Evolutionary conservation across 2,113 vertebrate genomes (phyloP).

Genomic region (Hemiscyllium ocellatum): DNA sequence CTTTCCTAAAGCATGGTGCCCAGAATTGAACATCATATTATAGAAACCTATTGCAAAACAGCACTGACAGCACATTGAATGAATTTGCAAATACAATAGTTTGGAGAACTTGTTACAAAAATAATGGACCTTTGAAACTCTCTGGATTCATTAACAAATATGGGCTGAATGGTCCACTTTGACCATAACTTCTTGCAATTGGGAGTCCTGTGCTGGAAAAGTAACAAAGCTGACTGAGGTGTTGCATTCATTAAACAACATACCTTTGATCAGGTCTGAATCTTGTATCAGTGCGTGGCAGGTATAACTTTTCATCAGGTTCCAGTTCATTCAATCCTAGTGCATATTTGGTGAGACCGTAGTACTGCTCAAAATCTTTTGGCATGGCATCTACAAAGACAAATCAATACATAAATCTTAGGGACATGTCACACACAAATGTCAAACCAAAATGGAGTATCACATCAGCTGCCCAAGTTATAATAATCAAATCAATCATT

Average conservation of each 20-base stretch:
- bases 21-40: background rate
- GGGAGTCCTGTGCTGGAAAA: background rate
- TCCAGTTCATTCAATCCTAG: constrained; percentile 88
- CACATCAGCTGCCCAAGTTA: background rate
- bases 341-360: constrained; percentile 92
- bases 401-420: background rate
- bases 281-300: constrained; percentile 84
- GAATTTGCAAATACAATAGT: background rate
- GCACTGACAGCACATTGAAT: background rate
- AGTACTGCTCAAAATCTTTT: constrained; percentile 78
- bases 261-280: constrained; percentile 93
- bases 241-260: background rate
- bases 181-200: background rate
- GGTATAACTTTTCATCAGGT: constrained; percentile 57
- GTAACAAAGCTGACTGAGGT: background rate
- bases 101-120: background rate
- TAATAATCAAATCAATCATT: background rate
- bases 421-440: background rate
- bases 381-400: constrained; percentile 74
- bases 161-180: background rate
- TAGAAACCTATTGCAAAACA: background rate
- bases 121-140: background rate
- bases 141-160: background rate
- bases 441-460: background rate
- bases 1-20: background rate